A percentile compares a stretch with the other conserved stretches of the same genome.
phyloP scores from a whole-genome alignment of 2,113 vertebrate species.

The Amphiprion ocellaris region DNA sequence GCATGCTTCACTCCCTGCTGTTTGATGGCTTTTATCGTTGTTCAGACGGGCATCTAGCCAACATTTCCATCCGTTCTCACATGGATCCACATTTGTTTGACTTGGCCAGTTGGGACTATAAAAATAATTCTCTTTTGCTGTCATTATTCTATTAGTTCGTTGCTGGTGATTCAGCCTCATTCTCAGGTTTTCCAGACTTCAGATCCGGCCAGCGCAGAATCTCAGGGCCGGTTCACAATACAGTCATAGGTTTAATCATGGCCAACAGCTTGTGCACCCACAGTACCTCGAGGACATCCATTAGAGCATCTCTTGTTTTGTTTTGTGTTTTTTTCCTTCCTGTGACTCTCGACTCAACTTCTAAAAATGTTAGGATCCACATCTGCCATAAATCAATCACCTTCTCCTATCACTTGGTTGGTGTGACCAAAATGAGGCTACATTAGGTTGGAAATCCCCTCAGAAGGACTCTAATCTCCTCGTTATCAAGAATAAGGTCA shows the following conservation, averaged over 20 bases:
- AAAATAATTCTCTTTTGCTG: constrained; percentile 31
- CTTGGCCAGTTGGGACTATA: constrained; percentile 35
- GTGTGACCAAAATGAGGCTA: background rate
- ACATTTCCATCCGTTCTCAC: constrained; percentile 27
- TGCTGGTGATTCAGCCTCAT: constrained; percentile 53
- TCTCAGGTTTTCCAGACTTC: constrained; percentile 59
- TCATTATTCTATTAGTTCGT: constrained; percentile 49
- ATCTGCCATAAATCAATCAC: background rate
- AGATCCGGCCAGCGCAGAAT: constrained; percentile 27
- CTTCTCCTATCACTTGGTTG: background rate
- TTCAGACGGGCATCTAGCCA: constrained; percentile 17
- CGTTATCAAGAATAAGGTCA: constrained; percentile 32
- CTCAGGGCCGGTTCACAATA: constrained; percentile 13
- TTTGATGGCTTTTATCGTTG: constrained; percentile 32
- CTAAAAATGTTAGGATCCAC: background rate
- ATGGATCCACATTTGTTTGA: constrained; percentile 36
- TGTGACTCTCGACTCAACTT: background rate
- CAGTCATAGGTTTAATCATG: constrained; percentile 40
- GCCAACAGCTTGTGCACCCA: constrained; percentile 29
- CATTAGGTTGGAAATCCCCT: background rate
- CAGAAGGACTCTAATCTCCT: background rate
- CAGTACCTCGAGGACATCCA: constrained; percentile 7
- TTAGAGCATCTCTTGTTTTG: background rate
- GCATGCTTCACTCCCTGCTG: constrained; percentile 1
- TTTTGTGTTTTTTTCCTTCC: background rate